A percentile compares a stretch with the other conserved stretches of the same genome.
Conservation (phyloP, 2,797 vertebrate genomes). For the Acipenser transmontanus region DNA sequence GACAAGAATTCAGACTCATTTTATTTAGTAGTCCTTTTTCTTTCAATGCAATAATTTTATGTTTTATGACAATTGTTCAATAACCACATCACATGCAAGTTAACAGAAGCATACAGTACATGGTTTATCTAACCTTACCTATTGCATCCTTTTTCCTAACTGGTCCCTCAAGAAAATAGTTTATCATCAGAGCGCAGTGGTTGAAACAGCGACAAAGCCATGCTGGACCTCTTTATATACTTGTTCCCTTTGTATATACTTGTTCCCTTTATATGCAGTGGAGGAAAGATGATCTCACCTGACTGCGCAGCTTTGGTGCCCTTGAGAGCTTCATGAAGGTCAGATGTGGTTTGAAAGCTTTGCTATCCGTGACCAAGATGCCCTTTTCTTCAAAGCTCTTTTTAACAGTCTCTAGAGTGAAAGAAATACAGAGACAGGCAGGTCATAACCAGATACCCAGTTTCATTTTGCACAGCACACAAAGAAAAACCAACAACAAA, state of each 20-base stretch:
- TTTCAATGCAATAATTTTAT: no score
- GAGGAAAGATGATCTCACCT: constrained; percentile 57
- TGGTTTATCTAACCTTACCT: not conserved
- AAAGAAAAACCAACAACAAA: not conserved
- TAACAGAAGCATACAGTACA: not conserved
- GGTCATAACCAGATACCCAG: constrained; percentile 15
- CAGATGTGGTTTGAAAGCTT: constrained; percentile 81
- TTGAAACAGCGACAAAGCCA: not conserved
- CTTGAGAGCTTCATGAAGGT: constrained; percentile 94
- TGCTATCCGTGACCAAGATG: constrained; percentile 62
- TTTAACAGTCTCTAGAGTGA: constrained; percentile 54
- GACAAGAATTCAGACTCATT: no score
- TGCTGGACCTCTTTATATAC: constrained; percentile 1
- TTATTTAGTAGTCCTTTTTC: no score
- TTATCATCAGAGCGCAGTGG: not conserved
- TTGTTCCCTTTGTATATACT: not conserved
- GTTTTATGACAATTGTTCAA: no score
- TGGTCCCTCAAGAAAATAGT: not conserved
- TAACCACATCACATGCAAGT: no score
- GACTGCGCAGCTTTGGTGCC: constrained; percentile 67
- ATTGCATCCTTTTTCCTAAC: not conserved
- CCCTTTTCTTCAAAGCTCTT: constrained; percentile 76
- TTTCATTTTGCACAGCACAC: constrained; percentile 11
- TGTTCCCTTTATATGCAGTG: not conserved
- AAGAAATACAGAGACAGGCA: constrained; percentile 26